Evolutionary conservation across 2,797 vertebrate species (phyloP).

Genomic region (Pagetopsis macropterus): DNA sequence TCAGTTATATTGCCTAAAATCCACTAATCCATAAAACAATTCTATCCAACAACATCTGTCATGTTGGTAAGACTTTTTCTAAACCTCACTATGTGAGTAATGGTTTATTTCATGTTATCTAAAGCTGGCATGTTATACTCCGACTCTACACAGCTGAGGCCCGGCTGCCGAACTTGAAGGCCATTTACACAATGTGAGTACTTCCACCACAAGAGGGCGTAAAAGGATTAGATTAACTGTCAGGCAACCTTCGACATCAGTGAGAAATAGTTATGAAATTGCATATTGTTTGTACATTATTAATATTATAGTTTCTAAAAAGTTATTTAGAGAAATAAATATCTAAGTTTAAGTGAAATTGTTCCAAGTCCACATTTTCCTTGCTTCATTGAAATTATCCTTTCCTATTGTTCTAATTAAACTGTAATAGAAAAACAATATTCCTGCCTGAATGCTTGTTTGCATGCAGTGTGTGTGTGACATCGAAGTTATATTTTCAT

Average conservation of each 20-base stretch:
- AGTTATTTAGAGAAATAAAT: neutral
- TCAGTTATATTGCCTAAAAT: neutral
- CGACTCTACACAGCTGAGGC: neutral
- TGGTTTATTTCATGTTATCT: neutral
- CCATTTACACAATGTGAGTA: neutral
- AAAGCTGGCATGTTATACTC: neutral
- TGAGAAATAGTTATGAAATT: neutral
- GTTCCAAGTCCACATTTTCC: neutral
- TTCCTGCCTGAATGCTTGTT: neutral
- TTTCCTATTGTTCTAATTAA: constrained; percentile 30
- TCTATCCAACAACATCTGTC: neutral
- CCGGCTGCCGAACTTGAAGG: neutral
- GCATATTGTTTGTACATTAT: neutral
- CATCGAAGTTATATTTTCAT: constrained; percentile 46
- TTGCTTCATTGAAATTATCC: constrained; percentile 35
- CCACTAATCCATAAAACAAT: neutral
- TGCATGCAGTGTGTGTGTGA: constrained; percentile 17
- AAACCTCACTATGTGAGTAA: neutral
- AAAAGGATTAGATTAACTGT: constrained; percentile 21
- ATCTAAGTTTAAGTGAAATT: neutral
- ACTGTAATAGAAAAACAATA: constrained; percentile 33
- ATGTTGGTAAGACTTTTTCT: neutral
- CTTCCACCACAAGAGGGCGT: constrained; percentile 69
- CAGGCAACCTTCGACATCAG: neutral
- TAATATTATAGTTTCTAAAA: neutral